Evolutionary conservation across 2,888 invertebrate genomes (phyloP).

Genomic region (Melieria picta): DNA sequence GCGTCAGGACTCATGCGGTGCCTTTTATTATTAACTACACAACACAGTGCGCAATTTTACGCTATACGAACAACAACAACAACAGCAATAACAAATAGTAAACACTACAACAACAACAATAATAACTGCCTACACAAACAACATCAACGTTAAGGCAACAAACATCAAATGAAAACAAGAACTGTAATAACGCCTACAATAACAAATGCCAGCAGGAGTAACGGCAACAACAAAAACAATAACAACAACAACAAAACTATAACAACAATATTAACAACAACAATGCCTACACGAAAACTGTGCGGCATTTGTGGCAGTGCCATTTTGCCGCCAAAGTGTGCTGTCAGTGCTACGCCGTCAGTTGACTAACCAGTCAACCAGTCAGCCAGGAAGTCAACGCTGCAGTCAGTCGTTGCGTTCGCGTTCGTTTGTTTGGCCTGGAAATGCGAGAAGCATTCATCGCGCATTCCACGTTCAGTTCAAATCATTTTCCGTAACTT

Average conservation of each 20-base stretch:
- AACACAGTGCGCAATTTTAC: neutral
- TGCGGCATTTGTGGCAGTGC: too few relatives aligned
- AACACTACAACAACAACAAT: neutral
- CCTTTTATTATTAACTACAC: too few relatives aligned
- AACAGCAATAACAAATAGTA: neutral
- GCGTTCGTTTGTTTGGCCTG: neutral
- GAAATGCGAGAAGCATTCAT: too few relatives aligned
- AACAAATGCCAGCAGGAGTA: neutral
- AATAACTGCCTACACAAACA: too few relatives aligned
- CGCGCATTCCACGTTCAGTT: too few relatives aligned
- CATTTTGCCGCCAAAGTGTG: neutral
- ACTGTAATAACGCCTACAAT: neutral
- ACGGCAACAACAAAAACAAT: neutral
- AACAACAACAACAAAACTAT: neutral
- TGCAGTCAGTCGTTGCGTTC: neutral
- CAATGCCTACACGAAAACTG: neutral
- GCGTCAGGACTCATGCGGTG: too few relatives aligned
- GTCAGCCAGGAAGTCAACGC: neutral
- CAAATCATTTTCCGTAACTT: conserved; percentile 7
- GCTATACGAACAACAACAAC: neutral
- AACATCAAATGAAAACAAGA: neutral
- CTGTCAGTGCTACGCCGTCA: neutral
- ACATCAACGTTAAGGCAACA: neutral
- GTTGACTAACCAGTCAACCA: neutral
- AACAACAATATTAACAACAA: neutral